Evolutionary conservation across 2,113 vertebrate species (phyloP).

Genomic region (Semnornis frantzii): DNA sequence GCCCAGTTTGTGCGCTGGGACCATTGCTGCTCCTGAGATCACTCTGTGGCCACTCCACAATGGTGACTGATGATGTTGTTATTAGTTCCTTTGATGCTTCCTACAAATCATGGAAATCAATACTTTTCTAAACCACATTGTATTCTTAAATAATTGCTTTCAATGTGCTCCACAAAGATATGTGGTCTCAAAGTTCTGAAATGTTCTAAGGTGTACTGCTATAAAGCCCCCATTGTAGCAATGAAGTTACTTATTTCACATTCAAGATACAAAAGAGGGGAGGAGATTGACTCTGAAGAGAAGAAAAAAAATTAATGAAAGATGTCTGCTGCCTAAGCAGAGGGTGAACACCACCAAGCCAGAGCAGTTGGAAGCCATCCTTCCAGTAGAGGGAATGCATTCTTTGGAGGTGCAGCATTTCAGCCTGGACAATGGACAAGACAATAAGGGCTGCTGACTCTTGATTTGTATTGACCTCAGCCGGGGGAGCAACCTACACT

Average conservation of each 20-base stretch:
- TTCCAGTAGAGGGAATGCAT: not conserved
- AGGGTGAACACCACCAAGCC: not conserved
- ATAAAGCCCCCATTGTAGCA: not conserved
- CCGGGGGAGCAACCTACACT: not conserved
- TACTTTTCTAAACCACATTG: not conserved
- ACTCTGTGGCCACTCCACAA: too few species aligned
- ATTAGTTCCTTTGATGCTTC: slow-evolving; percentile 12
- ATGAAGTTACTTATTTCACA: not conserved
- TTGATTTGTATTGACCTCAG: not conserved
- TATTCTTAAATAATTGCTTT: not conserved
- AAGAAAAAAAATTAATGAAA: not conserved
- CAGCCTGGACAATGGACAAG: not conserved
- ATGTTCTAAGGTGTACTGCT: not conserved
- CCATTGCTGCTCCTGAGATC: too few species aligned
- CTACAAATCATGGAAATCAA: not conserved
- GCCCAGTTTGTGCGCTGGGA: too few species aligned
- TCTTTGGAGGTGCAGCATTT: slow-evolving; percentile 28
- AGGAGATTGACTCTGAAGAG: not conserved
- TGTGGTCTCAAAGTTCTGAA: not conserved
- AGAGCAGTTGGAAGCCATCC: not conserved
- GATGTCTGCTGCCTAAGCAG: not conserved
- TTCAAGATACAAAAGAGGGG: not conserved
- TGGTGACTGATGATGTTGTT: not conserved
- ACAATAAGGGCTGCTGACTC: not conserved
- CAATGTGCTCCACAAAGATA: not conserved